Percentiles rank a stretch among this genome's conserved stretches.
Conservation (phyloP, 2,888 invertebrate species). For the Sphinx pinastri region DNA sequence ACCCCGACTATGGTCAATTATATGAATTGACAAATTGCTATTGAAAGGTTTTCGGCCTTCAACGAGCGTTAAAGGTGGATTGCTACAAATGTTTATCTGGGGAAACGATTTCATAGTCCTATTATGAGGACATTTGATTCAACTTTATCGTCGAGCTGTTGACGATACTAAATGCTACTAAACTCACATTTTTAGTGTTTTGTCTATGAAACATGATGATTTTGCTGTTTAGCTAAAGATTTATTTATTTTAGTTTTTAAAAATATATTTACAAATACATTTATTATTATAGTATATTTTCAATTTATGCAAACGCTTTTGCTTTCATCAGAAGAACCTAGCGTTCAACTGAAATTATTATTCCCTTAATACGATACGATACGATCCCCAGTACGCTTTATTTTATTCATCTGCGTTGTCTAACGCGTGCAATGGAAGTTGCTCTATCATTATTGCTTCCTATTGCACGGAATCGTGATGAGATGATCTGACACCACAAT, state of each 20-base stretch:
- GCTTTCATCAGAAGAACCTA: no score
- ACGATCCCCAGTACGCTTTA: no score
- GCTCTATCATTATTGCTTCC: slow-evolving; percentile 53
- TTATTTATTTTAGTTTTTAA: background rate
- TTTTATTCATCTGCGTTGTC: no score
- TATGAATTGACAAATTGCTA: slow-evolving; percentile 60
- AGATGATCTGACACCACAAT: slow-evolving; percentile 55
- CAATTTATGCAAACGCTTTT: no score
- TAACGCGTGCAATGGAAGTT: slow-evolving; percentile 44
- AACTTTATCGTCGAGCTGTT: no score
- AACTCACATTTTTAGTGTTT: no score
- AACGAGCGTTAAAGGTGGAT: slow-evolving; percentile 30
- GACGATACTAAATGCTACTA: no score
- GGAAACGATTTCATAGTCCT: background rate
- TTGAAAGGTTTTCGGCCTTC: slow-evolving; percentile 66
- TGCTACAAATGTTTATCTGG: slow-evolving; percentile 1
- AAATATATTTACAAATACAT: slow-evolving; percentile 29
- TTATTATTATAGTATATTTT: slow-evolving; percentile 32
- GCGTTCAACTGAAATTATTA: background rate
- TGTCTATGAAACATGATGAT: no score
- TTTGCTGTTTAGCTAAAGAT: background rate
- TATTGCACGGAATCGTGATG: slow-evolving; percentile 53
- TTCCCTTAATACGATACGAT: background rate
- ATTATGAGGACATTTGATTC: no score
- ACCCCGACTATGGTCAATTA: slow-evolving; percentile 59